phyloP scores from a whole-genome alignment of 2,888 invertebrate species.

The Sphecodes monilicornis region DNA sequence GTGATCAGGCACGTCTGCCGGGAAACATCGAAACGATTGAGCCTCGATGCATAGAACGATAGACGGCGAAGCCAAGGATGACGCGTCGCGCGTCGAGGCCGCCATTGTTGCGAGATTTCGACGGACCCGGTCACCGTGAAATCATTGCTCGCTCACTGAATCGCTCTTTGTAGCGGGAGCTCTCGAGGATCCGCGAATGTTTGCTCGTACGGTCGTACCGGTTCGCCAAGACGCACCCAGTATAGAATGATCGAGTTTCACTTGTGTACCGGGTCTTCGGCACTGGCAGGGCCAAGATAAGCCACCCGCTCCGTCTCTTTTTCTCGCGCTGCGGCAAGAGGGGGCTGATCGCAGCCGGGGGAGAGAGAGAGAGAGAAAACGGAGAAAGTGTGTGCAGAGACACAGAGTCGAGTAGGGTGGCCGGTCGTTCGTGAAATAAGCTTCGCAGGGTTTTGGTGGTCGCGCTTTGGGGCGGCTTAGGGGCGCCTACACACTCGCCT shows the following conservation, averaged over 20 bases:
- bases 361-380: conserved; percentile 7
- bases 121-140: conserved; percentile 20
- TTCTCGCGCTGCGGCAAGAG: conserved; percentile 62
- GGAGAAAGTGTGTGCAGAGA: conserved; percentile 66
- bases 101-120: conserved; percentile 11
- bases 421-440: conserved; percentile 81
- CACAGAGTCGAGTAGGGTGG: conserved; percentile 71
- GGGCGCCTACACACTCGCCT: conserved; percentile 70
- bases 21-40: conserved; percentile 23
- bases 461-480: conserved; percentile 82
- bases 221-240: conserved; percentile 59
- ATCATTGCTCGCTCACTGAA: conserved; percentile 4
- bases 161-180: background rate
- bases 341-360: conserved; percentile 36
- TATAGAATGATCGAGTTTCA: conserved; percentile 72
- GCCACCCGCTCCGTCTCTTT: conserved; percentile 75
- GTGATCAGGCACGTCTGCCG: background rate
- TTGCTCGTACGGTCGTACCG: background rate
- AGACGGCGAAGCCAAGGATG: conserved; percentile 23
- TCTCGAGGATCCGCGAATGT: background rate
- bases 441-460: conserved; percentile 83
- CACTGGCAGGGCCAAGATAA: conserved; percentile 79
- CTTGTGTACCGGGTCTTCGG: conserved; percentile 71
- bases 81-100: background rate
- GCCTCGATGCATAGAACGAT: background rate